Base-by-base conservation (phyloP, 2,888 invertebrate species). In the Lucinisca nassula region DNA sequence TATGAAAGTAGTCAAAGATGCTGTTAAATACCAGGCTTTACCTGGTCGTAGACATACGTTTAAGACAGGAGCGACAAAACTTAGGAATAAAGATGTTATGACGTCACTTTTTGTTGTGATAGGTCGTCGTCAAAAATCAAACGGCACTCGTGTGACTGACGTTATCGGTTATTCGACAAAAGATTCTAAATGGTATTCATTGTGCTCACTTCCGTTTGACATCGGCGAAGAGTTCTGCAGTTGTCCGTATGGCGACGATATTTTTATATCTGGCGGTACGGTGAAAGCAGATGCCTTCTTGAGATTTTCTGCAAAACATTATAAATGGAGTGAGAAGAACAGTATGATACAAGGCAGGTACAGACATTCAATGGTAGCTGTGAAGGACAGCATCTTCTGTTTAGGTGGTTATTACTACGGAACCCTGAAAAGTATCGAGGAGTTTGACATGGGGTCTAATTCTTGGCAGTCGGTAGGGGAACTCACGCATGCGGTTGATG, bases 351-450 rank as follows among this genome's bases (percentile, higher is more conserved):
- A 79, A 17, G 92, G 92, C 0, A 82, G 93, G 14, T 90, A 90
- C 72, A 80, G 90, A 55, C 93, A 93, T 72, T 70, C 85, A 30
- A 92, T 92, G 92, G 90, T 92, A 0, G 90, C 92, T 2, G 72
- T 91, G 17, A 84, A 79, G n/a, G 89, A 90, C 27, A 79, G 73
- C 30, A 12, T 90, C 12, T 88, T 79, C 58, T 70, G 72, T 35
- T n/a, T 90, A 0, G 92, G 92, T 12, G 91, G 92, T 6, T 92
- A 91, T 79, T 90, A 92, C 61, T 88, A 85, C 45, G 90, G 91
- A 12, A 90, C 89, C 1, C 73, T 91, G 37, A 82, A 79, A 2
- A 87, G 88, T 70, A 74, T 92, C 0, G 92, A 92, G 55, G 91
- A 90, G 72, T 92, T 82, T 58, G 89, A 92, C 51, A 84, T 92